phyloP scores from a whole-genome alignment of 2,888 invertebrate species.

The Cryptus viduatorius region DNA sequence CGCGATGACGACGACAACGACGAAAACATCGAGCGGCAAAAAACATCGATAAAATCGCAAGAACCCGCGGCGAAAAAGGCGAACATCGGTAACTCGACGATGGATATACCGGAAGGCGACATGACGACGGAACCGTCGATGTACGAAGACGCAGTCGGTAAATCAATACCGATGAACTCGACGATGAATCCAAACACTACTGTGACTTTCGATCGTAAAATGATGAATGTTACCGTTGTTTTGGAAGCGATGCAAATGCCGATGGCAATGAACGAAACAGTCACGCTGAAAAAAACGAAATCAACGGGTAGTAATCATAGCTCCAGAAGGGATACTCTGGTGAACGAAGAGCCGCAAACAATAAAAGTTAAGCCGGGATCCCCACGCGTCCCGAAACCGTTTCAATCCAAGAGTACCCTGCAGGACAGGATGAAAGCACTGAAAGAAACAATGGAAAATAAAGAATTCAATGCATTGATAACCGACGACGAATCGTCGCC shows the following conservation, averaged over 20 bases:
- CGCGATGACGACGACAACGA: slow-evolving; percentile 20
- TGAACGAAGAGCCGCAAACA: slow-evolving; percentile 34
- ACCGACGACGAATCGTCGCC: slow-evolving; percentile 83
- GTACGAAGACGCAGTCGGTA: slow-evolving; percentile 82
- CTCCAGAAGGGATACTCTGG: slow-evolving; percentile 34
- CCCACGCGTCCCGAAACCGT: slow-evolving; percentile 26
- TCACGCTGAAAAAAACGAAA: slow-evolving; percentile 72
- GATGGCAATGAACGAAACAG: slow-evolving; percentile 75
- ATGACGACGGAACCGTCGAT: slow-evolving; percentile 78
- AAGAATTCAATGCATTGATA: slow-evolving; percentile 76
- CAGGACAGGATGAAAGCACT: slow-evolving; percentile 59
- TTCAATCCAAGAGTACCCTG: slow-evolving; percentile 43
- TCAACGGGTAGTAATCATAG: slow-evolving; percentile 15
- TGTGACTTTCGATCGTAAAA: slow-evolving; percentile 71
- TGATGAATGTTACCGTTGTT: slow-evolving; percentile 79
- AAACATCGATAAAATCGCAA: not conserved
- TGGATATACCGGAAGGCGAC: slow-evolving; percentile 60
- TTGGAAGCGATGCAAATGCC: slow-evolving; percentile 74
- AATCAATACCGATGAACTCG: slow-evolving; percentile 80
- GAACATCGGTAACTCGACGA: slow-evolving; percentile 53
- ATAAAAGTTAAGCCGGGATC: slow-evolving; percentile 4
- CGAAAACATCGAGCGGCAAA: not conserved
- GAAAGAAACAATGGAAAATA: slow-evolving; percentile 64
- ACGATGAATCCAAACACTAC: slow-evolving; percentile 80
- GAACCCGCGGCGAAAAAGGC: slow-evolving; percentile 71